phyloP scores from a whole-genome alignment of 2,113 vertebrate species.

The Lethenteron reissneri region DNA sequence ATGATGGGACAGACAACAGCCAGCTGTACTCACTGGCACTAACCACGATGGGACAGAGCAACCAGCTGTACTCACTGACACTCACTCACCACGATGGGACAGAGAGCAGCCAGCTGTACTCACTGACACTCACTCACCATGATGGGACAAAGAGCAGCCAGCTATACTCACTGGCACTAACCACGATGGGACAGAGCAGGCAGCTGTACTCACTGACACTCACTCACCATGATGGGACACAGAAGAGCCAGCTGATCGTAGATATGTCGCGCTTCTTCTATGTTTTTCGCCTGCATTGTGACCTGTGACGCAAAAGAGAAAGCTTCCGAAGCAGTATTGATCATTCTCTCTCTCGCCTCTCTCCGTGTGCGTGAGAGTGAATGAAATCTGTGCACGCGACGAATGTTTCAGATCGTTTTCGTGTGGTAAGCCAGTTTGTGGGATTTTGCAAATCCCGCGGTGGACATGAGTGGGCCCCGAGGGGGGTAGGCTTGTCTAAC shows the following conservation, averaged over 20 bases:
- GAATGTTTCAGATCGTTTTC: too few relatives aligned
- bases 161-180: too few relatives aligned
- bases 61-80: slow-evolving; percentile 6
- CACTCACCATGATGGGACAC: slow-evolving; percentile 61
- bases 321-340: too few relatives aligned
- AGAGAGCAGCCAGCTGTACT: slow-evolving; percentile 58
- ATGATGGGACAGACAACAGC: slow-evolving; percentile 91
- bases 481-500: too few relatives aligned
- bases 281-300: slow-evolving; percentile 94
- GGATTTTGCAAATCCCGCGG: too few relatives aligned
- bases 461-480: too few relatives aligned
- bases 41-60: slow-evolving; percentile 45
- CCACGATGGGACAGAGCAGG: too few relatives aligned
- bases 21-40: slow-evolving; percentile 29
- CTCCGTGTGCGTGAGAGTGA: too few relatives aligned
- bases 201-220: too few relatives aligned
- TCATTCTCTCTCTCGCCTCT: too few relatives aligned
- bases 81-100: slow-evolving; percentile 90
- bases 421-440: too few relatives aligned
- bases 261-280: slow-evolving; percentile 81
- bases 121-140: slow-evolving; percentile 38
- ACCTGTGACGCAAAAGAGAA: slow-evolving; percentile 27
- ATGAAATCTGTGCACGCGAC: too few relatives aligned
- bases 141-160: slow-evolving; percentile 23
- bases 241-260: slow-evolving; percentile 92